Conservation (phyloP, 2,113 vertebrate genomes). For the Albula glossodonta region DNA sequence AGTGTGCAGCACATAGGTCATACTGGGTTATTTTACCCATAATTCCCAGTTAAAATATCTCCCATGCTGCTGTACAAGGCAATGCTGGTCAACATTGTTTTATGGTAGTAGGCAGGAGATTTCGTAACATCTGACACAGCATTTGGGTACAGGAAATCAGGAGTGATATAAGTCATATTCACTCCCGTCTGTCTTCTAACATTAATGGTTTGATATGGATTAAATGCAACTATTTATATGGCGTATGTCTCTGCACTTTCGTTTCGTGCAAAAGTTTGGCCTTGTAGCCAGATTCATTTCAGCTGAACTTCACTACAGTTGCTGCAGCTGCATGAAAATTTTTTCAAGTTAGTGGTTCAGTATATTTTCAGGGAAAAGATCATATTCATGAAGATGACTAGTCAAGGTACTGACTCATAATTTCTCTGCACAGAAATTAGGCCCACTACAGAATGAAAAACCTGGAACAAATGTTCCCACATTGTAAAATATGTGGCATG, state of each 20-base stretch:
- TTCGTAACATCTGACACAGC: no score
- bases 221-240: no score
- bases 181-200: no score
- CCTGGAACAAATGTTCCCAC: background rate
- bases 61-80: background rate
- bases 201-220: no score
- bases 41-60: background rate
- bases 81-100: background rate
- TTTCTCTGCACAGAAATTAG: background rate
- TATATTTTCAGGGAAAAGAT: background rate
- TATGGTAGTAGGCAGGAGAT: background rate
- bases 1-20: background rate
- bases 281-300: no score
- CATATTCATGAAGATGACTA: background rate
- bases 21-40: background rate
- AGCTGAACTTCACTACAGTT: no score
- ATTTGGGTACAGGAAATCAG: background rate
- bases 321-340: no score
- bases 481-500: background rate
- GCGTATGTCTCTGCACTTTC: no score
- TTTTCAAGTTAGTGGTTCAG: no score
- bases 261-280: no score
- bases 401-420: background rate
- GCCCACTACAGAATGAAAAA: background rate
- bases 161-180: no score